Evolutionary conservation across 2,797 vertebrate species (phyloP).

Genomic region (Mus minutoides): DNA sequence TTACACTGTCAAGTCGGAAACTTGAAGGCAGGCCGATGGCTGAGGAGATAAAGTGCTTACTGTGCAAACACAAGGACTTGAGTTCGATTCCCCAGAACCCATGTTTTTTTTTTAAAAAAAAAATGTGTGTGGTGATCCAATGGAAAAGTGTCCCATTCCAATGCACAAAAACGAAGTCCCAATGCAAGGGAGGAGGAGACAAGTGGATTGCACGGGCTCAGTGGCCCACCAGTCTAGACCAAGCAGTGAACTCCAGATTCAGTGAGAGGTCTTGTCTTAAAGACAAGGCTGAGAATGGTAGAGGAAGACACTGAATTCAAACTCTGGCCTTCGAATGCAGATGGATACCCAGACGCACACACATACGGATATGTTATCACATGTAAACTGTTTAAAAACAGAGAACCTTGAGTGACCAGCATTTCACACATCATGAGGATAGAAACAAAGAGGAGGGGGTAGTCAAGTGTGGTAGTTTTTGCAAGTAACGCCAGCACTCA

Average conservation of each 20-base stretch:
- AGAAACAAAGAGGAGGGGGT: background rate
- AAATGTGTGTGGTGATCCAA: too few relatives aligned
- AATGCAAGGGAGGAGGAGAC: background rate
- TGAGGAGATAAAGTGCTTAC: background rate
- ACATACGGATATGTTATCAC: background rate
- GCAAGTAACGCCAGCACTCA: background rate
- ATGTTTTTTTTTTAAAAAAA: background rate
- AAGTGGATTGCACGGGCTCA: background rate
- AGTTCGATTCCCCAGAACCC: background rate
- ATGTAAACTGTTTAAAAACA: background rate
- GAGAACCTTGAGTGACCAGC: background rate
- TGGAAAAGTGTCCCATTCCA: too few relatives aligned
- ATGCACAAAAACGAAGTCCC: too few relatives aligned
- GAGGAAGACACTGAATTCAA: background rate
- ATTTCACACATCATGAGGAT: background rate
- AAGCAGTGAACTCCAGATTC: background rate
- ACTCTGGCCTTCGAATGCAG: background rate
- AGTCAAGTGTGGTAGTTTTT: too few relatives aligned
- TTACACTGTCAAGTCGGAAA: background rate
- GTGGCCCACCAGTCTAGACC: background rate
- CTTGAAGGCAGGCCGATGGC: background rate
- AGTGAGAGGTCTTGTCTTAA: background rate
- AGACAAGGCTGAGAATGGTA: background rate
- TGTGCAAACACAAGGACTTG: background rate
- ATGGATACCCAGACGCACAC: background rate